Base-by-base conservation (phyloP, 2,113 vertebrate species). In the Columba janthina region DNA sequence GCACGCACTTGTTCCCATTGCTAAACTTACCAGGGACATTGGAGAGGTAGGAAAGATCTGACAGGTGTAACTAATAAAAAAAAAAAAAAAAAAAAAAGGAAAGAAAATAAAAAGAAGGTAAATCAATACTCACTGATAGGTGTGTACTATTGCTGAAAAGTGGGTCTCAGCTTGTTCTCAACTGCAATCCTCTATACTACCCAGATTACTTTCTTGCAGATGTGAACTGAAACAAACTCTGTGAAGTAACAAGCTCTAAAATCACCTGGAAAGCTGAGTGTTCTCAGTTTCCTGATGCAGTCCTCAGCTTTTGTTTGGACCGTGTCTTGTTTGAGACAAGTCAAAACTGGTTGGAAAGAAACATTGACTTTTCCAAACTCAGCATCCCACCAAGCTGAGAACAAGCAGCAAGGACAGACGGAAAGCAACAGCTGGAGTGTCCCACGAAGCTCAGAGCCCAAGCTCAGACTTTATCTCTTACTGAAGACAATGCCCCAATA, bases 1-100 rank as follows among this genome's bases (percentile, higher is more conserved):
- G 58, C 22, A 26, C 0, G 1, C 2, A 0, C 17, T 88, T 88
- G 29, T 71, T 86, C 44, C 36, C 4, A 1, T 53, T 6, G 2
- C 31, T 77, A 12, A 51, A 9, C 19, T 89, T 85, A 61, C 4
- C 4, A 58, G 46, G 15, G 50, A 48, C 38, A 5, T 4, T 29
- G 42, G 42, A 86, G 61, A 67, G 21, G 36, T 90, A 51, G 44
- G 53, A 74, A 91, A 57, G 56, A 78, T 18, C 57, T 81, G 80
- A 56, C 42, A 81, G 61, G 38, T 84, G 34, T 57, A 80, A 40
- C 48, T 71, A 67, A 44, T 34, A 56, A 53, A 90, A 90, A 53
- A 90, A 90, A 62, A 56, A 53, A 90, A 90, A 53, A 90, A 90
- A 62, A 70, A 5, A 36, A n/a, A 38, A 1, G 4, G 18, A 83